Evolutionary conservation across 1,140 invertebrate genomes (phyloP).

Genomic region (Rhyacophila brunnea): DNA sequence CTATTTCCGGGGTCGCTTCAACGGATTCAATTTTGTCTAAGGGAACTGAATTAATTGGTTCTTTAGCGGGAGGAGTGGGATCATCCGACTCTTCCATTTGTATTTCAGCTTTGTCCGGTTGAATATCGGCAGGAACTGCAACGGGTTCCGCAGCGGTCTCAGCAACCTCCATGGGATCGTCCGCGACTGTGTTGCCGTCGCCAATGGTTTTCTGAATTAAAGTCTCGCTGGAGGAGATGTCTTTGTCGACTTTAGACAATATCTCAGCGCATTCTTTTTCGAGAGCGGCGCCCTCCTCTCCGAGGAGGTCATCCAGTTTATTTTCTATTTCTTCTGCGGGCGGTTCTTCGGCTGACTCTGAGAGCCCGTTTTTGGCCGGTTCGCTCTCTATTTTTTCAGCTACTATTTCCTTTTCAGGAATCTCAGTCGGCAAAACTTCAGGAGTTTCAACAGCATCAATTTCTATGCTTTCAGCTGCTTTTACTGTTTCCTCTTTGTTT

Average conservation of each 20-base stretch:
- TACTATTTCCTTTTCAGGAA: background rate
- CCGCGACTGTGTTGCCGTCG: background rate
- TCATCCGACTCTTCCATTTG: background rate
- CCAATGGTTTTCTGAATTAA: constrained; percentile 17
- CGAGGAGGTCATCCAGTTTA: constrained; percentile 27
- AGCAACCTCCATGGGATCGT: constrained; percentile 1
- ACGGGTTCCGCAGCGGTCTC: constrained; percentile 2
- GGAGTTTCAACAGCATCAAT: background rate
- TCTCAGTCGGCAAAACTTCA: background rate
- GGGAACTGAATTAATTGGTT: background rate
- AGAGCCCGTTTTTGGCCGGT: too few species aligned
- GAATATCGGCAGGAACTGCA: background rate
- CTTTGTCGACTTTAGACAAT: constrained; percentile 26
- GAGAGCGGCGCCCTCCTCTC: constrained; percentile 26
- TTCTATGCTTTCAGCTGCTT: constrained; percentile 1
- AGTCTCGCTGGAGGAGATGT: constrained; percentile 1
- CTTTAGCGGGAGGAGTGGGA: background rate
- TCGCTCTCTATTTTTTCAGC: background rate
- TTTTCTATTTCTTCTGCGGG: constrained; percentile 2
- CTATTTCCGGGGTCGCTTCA: background rate
- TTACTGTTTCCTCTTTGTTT: background rate
- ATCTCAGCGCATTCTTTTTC: constrained; percentile 30
- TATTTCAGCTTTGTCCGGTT: background rate
- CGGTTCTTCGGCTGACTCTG: too few species aligned
- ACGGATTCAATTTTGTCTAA: constrained; percentile 10